Evolutionary conservation across 2,888 invertebrate genomes (phyloP).

Genomic region (Ormyrus rosae): DNA sequence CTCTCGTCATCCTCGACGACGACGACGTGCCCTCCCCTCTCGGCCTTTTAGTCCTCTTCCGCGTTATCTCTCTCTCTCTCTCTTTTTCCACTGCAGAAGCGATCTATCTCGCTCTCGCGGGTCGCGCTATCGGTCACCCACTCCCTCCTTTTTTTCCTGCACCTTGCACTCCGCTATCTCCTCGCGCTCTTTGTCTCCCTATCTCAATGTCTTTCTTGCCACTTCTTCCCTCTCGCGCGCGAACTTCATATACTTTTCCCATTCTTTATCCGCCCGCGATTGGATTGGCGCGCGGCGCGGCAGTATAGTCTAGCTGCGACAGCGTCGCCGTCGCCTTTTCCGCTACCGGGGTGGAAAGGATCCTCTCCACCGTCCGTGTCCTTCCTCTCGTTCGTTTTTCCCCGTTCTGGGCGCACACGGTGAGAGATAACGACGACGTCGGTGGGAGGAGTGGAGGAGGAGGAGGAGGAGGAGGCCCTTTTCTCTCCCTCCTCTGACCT

Average conservation of each 20-base stretch:
- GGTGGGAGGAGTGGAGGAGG: background rate
- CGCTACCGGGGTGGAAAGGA: constrained; percentile 16
- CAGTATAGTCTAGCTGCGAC: background rate
- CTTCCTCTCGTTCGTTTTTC: constrained; percentile 44
- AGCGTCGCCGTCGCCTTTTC: constrained; percentile 1
- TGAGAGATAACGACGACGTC: constrained; percentile 46
- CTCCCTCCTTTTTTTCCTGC: too few relatives aligned
- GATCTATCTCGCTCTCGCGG: background rate
- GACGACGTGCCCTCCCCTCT: constrained; percentile 16
- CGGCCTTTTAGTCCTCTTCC: background rate
- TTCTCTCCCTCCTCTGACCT: constrained; percentile 44
- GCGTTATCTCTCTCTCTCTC: background rate
- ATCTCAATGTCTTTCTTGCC: background rate
- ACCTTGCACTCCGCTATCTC: too few relatives aligned
- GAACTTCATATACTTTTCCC: background rate
- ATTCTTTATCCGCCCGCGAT: background rate
- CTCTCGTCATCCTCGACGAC: constrained; percentile 13
- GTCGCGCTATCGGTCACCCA: too few relatives aligned
- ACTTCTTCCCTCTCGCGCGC: background rate
- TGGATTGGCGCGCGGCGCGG: background rate
- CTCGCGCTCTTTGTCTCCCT: constrained; percentile 13
- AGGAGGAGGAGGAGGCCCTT: constrained; percentile 26
- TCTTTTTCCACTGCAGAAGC: background rate
- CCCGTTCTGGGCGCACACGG: constrained; percentile 24
- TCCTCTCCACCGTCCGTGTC: constrained; percentile 32